phyloP scores from a whole-genome alignment of 2,113 vertebrate species.

The Stegostoma tigrinum region DNA sequence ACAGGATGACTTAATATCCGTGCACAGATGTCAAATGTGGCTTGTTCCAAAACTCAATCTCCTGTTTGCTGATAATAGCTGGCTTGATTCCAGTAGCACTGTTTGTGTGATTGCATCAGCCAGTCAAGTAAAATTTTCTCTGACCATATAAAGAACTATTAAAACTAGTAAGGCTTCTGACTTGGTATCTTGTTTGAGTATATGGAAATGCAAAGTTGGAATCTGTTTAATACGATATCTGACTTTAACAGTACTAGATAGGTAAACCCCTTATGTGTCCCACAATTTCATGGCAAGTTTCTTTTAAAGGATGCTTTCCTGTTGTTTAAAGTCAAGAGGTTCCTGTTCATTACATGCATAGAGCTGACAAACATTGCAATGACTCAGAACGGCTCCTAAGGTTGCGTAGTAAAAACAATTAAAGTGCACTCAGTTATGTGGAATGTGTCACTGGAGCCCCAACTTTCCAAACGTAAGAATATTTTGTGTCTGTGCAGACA shows the following conservation, averaged over 20 bases:
- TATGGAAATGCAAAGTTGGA: background rate
- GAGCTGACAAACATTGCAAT: background rate
- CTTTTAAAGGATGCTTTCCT: too few species aligned
- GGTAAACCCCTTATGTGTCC: background rate
- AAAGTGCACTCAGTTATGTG: background rate
- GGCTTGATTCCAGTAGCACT: background rate
- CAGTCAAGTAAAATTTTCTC: background rate
- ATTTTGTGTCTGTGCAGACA: background rate
- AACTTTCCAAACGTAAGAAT: background rate
- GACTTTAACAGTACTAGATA: background rate
- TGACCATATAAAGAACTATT: background rate
- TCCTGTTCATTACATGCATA: background rate
- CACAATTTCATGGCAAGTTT: background rate
- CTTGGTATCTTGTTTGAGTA: background rate
- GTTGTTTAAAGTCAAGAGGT: background rate
- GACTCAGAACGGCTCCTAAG: background rate
- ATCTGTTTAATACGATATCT: background rate
- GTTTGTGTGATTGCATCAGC: slow-evolving; percentile 24
- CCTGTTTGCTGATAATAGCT: slow-evolving; percentile 4
- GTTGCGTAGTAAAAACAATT: background rate
- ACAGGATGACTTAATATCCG: background rate
- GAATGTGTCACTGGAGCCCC: background rate
- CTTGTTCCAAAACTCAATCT: slow-evolving; percentile 8
- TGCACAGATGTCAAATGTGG: slow-evolving; percentile 10
- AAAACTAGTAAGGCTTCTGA: background rate